Percentiles rank a stretch among this genome's conserved stretches.
Evolutionary conservation across 2,797 vertebrate genomes (phyloP).

Genomic region (Aselliscus stoliczkanus): DNA sequence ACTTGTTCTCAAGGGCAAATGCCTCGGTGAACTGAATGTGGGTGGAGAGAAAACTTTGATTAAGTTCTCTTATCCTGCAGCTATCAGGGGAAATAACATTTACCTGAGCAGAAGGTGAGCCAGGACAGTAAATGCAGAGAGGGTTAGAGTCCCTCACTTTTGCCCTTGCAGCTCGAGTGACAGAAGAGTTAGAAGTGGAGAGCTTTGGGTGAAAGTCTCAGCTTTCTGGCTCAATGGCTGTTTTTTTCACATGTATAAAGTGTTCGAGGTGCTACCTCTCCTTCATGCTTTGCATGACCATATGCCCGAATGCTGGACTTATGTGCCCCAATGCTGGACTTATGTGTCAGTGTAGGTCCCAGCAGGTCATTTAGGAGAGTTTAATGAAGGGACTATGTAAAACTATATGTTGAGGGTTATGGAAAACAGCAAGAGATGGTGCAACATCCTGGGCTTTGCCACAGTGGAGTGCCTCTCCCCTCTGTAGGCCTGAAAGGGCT

Average conservation of each 20-base stretch:
- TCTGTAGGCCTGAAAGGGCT: not conserved
- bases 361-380: not conserved
- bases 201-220: not conserved
- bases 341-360: not conserved
- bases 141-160: not conserved
- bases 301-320: not conserved
- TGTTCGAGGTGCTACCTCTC: not conserved
- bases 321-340: not conserved
- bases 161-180: not conserved
- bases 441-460: not conserved
- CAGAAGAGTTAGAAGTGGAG: not conserved
- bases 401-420: not conserved
- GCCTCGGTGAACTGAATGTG: not conserved
- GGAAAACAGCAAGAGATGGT: not conserved
- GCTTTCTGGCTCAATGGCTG: not conserved
- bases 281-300: not conserved
- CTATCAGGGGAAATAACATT: not conserved
- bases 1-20: constrained; percentile 25
- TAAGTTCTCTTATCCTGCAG: not conserved
- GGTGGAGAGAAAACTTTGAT: not conserved
- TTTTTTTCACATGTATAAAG: not conserved
- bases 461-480: not conserved
- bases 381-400: not conserved
- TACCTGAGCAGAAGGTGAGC: not conserved
- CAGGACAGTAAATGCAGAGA: not conserved